A percentile compares a stretch with the other conserved stretches of the same genome.
Conservation (phyloP, 2,113 vertebrate species). For the Thunnus maccoyii region DNA sequence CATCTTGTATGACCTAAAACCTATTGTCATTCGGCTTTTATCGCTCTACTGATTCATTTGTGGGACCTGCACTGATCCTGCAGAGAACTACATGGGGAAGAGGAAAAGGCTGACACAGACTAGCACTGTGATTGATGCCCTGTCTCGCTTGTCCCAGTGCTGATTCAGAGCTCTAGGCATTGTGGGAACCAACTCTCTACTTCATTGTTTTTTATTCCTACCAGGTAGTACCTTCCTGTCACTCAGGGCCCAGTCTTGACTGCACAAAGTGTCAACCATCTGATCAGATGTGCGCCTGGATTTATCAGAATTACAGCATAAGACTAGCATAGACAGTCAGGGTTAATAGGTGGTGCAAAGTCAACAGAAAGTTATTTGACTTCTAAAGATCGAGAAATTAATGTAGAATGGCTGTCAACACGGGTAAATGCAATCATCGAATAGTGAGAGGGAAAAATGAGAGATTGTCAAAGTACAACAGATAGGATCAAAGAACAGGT, state of each 20-base stretch:
- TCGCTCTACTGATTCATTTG: constrained; percentile 58
- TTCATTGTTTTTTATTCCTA: constrained; percentile 61
- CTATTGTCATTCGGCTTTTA: constrained; percentile 55
- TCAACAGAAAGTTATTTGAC: constrained; percentile 2
- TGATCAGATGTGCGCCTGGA: constrained; percentile 30
- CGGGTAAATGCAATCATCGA: constrained; percentile 6
- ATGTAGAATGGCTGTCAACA: constrained; percentile 1
- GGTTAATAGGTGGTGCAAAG: constrained; percentile 15
- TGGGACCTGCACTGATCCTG: constrained; percentile 53
- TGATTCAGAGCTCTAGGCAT: constrained; percentile 68
- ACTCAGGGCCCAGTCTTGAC: constrained; percentile 51
- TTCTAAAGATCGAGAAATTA: constrained; percentile 1
- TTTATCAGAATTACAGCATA: constrained; percentile 4
- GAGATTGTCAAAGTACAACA: constrained; percentile 7
- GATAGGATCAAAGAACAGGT: constrained; percentile 48
- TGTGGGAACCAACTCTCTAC: constrained; percentile 55
- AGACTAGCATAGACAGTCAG: not conserved
- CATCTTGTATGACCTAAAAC: constrained; percentile 10
- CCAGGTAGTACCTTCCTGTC: constrained; percentile 60
- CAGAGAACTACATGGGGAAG: constrained; percentile 42
- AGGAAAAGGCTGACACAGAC: constrained; percentile 67
- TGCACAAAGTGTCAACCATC: constrained; percentile 40
- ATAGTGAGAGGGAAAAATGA: not conserved
- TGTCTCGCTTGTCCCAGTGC: constrained; percentile 54
- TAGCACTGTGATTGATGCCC: constrained; percentile 68